Evolutionary conservation across 2,888 invertebrate species (phyloP).

Genomic region (Dascillus cervinus): DNA sequence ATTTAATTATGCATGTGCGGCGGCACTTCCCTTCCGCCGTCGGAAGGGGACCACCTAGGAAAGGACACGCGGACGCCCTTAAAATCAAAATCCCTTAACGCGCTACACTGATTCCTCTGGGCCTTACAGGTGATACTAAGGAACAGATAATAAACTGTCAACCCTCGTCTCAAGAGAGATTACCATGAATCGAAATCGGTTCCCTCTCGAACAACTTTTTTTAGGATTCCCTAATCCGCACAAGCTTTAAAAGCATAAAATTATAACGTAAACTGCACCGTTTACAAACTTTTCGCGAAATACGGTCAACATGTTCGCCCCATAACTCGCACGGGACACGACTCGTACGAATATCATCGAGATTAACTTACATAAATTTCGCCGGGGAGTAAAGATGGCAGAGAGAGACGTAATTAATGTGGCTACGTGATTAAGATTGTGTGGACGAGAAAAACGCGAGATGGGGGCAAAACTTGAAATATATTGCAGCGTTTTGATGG

Average conservation of each 20-base stretch:
- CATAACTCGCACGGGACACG: conserved; percentile 26
- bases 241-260: no score
- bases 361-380: conserved; percentile 40
- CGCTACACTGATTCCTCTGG: no score
- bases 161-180: conserved; percentile 26
- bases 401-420: conserved; percentile 39
- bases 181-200: conserved; percentile 16
- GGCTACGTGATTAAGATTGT: conserved; percentile 41
- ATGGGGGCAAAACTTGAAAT: conserved; percentile 10
- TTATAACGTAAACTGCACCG: no score
- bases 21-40: no score
- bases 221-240: no score
- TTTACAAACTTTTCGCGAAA: no score
- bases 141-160: conserved; percentile 26
- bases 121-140: no score
- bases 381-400: conserved; percentile 29
- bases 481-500: conserved; percentile 7
- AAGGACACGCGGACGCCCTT: no score
- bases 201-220: conserved; percentile 12
- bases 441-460: conserved; percentile 25
- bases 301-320: conserved; percentile 27
- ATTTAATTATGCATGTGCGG: no score
- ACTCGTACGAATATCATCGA: conserved; percentile 31
- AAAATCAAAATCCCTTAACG: no score
- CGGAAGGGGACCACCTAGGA: no score